Base-by-base conservation (phyloP, 2,888 invertebrate species). In the Agrochola litura region DNA sequence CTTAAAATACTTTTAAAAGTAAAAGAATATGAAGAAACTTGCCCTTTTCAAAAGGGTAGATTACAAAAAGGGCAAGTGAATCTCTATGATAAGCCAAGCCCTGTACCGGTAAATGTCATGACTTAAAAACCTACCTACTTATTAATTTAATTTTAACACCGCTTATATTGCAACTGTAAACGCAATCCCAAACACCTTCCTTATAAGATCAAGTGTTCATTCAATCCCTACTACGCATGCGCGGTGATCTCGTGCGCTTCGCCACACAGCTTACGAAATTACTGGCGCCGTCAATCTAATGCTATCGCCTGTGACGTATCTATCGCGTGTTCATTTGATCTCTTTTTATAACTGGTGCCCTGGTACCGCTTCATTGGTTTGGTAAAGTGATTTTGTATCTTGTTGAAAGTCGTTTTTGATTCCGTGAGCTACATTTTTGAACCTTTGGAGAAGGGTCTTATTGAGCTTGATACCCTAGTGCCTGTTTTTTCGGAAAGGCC, bases 231-330 rank as follows among this genome's bases (percentile, higher is more conserved):
- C 73, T 71, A 12, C 65, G 79, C 75, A 79, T 76, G 76, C 82
- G 87, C 77, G 67, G 75, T 77, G 79, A 81, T 81, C 81, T 81
- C 88, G 84, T 87, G 82, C 90, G 93, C 93, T 88, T 91, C 91
- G 89, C 85, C 90, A 88, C 90, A 90, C 92, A 89, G 89, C 91
- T 92, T 91, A 93, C 92, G 86, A 92, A 93, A 94, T 95, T 94
- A 94, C 90, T 89, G 90, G 86, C 87, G 88, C 89, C 89, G 95
- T 94, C 94, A 92, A 92, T 95, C 95, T 93, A 72, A 61, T 79
- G 86, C 88, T 95, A 94, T 94, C 94, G 89, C 81, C 85, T 86
- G 89, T 89, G 92, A 93, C 90, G 90, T 91, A 92, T 93, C 93
- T 82, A 86, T 84, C 73, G 66, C 49, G 74, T 75, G 69, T 83